Evolutionary conservation across 2,888 invertebrate genomes (phyloP).

Genomic region (Zhengitettix transpicula): DNA sequence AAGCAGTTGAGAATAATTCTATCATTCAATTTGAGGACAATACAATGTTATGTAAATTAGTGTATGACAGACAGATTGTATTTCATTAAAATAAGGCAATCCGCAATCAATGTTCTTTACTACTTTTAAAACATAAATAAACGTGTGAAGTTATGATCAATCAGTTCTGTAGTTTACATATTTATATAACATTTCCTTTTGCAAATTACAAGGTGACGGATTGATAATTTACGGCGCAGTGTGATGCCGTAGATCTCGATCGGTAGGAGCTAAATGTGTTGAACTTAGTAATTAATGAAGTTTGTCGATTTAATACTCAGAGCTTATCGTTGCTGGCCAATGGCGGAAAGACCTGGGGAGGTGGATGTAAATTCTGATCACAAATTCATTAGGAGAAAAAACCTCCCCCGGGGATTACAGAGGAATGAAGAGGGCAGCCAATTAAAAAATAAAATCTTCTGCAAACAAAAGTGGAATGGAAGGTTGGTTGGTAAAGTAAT

Average conservation of each 20-base stretch:
- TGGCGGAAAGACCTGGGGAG: neutral
- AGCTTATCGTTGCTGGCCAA: neutral
- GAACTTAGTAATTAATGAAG: neutral
- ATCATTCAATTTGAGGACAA: too few relatives aligned
- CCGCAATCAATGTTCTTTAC: too few relatives aligned
- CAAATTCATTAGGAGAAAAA: neutral
- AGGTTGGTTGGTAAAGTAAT: too few relatives aligned
- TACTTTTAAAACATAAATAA: too few relatives aligned
- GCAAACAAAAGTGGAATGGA: neutral
- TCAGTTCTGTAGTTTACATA: too few relatives aligned
- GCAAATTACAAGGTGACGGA: neutral
- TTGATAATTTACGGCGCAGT: neutral
- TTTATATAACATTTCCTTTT: too few relatives aligned
- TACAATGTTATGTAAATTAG: too few relatives aligned
- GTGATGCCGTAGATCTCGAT: neutral
- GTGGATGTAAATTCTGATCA: neutral
- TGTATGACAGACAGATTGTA: too few relatives aligned
- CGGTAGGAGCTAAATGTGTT: neutral
- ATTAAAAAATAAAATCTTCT: neutral
- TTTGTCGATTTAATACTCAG: neutral
- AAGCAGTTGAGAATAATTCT: too few relatives aligned
- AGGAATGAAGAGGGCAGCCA: neutral
- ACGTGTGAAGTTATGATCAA: too few relatives aligned
- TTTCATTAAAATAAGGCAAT: too few relatives aligned
- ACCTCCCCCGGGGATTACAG: neutral